Percentiles rank a stretch among this genome's conserved stretches.
Evolutionary conservation across 2,888 invertebrate genomes (phyloP).

Genomic region (Synergus umbraculus): DNA sequence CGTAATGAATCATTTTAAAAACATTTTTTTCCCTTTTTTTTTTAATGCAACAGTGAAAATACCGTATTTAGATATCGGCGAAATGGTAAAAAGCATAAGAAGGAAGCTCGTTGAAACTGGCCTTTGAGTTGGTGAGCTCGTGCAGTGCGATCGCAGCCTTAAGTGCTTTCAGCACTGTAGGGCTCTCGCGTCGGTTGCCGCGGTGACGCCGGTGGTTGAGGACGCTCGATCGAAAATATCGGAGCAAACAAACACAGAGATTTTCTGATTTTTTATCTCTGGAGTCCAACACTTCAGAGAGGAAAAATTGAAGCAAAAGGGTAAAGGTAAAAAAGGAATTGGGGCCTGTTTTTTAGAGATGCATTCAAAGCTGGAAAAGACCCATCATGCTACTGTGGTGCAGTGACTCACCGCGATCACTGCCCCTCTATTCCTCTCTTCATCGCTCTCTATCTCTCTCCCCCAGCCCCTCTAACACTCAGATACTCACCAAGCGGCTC

Average conservation of each 20-base stretch:
- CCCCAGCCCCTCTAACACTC: constrained; percentile 1
- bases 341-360: background rate
- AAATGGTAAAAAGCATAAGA: background rate
- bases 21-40: background rate
- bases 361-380: constrained; percentile 8
- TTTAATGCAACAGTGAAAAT: background rate
- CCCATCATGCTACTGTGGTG: constrained; percentile 58
- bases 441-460: constrained; percentile 45
- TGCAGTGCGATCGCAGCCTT: constrained; percentile 30
- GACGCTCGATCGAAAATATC: constrained; percentile 49
- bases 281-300: background rate
- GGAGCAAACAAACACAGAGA: constrained; percentile 41
- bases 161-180: constrained; percentile 51
- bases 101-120: constrained; percentile 6
- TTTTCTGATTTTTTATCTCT: background rate
- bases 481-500: constrained; percentile 1
- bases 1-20: background rate
- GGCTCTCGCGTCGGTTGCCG: constrained; percentile 50
- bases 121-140: constrained; percentile 24
- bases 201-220: constrained; percentile 44
- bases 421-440: constrained; percentile 56
- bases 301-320: constrained; percentile 35
- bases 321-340: constrained; percentile 22
- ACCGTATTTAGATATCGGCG: constrained; percentile 9
- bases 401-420: constrained; percentile 68